A percentile compares a stretch with the other conserved stretches of the same genome.
These are phyloP conservation scores for Neodiprion lecontei DNA, from an alignment of 1,140 invertebrate genomes.

Conservation along the genomic window DNA sequence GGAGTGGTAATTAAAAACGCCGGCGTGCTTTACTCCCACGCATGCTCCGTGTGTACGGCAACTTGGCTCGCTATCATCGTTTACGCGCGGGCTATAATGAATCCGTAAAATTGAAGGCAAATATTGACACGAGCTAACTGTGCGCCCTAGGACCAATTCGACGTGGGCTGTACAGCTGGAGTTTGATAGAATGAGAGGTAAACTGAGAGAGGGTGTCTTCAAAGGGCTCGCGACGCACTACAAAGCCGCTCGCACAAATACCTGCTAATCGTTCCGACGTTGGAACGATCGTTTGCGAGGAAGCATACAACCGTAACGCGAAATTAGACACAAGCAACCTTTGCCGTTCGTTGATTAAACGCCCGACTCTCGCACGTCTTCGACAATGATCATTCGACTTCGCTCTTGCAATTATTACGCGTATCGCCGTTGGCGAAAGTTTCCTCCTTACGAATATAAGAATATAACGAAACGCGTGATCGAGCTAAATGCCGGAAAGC, in stretches of 20 bases:
- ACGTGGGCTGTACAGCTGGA: neutral
- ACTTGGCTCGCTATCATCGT: neutral
- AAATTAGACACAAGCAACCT: slow-evolving; percentile 6
- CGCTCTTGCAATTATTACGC: too few species aligned
- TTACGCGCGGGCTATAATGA: slow-evolving; percentile 24
- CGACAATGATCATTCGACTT: too few species aligned
- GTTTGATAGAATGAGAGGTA: neutral
- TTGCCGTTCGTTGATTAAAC: slow-evolving; percentile 25
- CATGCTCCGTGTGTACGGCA: neutral
- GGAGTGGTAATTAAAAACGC: slow-evolving; percentile 17
- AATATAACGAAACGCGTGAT: too few species aligned
- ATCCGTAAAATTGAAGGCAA: slow-evolving; percentile 33
- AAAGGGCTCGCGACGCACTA: slow-evolving; percentile 9
- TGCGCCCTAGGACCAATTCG: slow-evolving; percentile 8
- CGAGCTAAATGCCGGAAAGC: too few species aligned
- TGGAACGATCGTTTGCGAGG: neutral
- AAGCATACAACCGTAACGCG: neutral
- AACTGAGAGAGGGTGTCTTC: slow-evolving; percentile 4
- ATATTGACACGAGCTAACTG: slow-evolving; percentile 29
- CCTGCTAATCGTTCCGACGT: slow-evolving; percentile 1
- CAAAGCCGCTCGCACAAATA: slow-evolving; percentile 13
- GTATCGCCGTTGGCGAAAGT: neutral
- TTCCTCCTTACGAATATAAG: too few species aligned
- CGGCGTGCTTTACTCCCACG: slow-evolving; percentile 3
- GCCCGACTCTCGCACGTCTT: too few species aligned